Conservation (phyloP, 2,888 invertebrate species). For the Timema podura region DNA sequence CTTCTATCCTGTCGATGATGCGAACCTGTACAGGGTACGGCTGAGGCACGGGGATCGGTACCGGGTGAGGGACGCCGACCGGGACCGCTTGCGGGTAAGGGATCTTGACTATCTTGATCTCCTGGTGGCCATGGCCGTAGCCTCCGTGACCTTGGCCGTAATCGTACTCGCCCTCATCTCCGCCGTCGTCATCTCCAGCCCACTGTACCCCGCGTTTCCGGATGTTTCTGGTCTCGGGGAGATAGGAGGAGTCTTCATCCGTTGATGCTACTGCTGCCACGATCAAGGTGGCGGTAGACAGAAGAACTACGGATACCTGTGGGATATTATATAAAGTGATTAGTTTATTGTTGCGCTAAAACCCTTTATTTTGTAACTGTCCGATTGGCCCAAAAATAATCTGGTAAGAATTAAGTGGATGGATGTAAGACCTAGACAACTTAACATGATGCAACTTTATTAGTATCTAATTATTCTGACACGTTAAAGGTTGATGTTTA, state of each 20-base stretch:
- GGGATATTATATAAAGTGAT: too few species aligned
- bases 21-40: constrained; percentile 60
- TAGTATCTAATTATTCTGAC: too few species aligned
- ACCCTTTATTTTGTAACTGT: too few species aligned
- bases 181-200: constrained; percentile 22
- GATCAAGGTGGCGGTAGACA: background rate
- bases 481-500: too few species aligned
- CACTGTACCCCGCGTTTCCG: constrained; percentile 34
- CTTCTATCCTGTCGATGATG: constrained; percentile 46
- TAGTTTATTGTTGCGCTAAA: too few species aligned
- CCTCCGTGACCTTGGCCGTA: constrained; percentile 42
- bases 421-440: too few species aligned
- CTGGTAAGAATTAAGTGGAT: too few species aligned
- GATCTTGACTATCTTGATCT: constrained; percentile 62
- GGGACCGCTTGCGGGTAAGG: constrained; percentile 60
- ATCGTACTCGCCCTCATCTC: constrained; percentile 40
- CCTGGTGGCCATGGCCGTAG: constrained; percentile 45
- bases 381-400: too few species aligned
- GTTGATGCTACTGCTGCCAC: background rate
- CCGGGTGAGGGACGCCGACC: constrained; percentile 54
- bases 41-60: constrained; percentile 57
- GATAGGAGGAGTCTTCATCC: background rate
- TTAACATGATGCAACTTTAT: too few species aligned
- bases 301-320: constrained; percentile 2
- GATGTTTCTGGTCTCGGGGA: constrained; percentile 22